These are phyloP conservation scores for Pocota personata DNA, from an alignment of 2,888 invertebrate genomes.

Conservation along the genomic window DNA sequence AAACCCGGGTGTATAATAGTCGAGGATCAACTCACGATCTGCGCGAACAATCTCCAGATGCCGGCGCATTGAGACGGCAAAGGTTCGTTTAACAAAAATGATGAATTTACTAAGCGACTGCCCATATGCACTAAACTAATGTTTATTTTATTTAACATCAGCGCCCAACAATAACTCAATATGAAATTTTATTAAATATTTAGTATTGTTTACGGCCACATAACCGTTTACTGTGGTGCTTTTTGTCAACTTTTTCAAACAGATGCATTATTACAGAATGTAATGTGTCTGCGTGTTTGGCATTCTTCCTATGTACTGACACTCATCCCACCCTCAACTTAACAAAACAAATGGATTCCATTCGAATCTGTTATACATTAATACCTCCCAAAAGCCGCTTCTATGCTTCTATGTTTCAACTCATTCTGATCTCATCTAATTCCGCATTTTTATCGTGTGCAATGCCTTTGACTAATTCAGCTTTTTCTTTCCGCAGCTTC, in stretches of 20 bases:
- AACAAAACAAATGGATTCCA: slow-evolving; percentile 15
- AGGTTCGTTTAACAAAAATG: slow-evolving; percentile 85
- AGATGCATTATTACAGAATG: neutral
- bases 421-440: slow-evolving; percentile 29
- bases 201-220: neutral
- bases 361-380: neutral
- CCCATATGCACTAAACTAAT: slow-evolving; percentile 41
- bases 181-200: slow-evolving; percentile 11
- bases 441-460: slow-evolving; percentile 16
- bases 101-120: slow-evolving; percentile 58
- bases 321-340: slow-evolving; percentile 19
- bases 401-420: slow-evolving; percentile 40
- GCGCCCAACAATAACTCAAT: slow-evolving; percentile 27
- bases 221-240: slow-evolving; percentile 28
- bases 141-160: slow-evolving; percentile 41
- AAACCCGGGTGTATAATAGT: slow-evolving; percentile 80
- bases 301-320: neutral
- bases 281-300: slow-evolving; percentile 9
- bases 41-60: slow-evolving; percentile 89
- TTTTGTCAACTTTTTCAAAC: slow-evolving; percentile 12
- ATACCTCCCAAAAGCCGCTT: slow-evolving; percentile 13
- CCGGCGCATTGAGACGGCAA: slow-evolving; percentile 88
- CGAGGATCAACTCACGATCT: slow-evolving; percentile 91
- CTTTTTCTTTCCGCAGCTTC: slow-evolving; percentile 83
- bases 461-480: slow-evolving; percentile 45